phyloP scores from a whole-genome alignment of 2,113 vertebrate genomes.

The Campylomormyrus tamandua region DNA sequence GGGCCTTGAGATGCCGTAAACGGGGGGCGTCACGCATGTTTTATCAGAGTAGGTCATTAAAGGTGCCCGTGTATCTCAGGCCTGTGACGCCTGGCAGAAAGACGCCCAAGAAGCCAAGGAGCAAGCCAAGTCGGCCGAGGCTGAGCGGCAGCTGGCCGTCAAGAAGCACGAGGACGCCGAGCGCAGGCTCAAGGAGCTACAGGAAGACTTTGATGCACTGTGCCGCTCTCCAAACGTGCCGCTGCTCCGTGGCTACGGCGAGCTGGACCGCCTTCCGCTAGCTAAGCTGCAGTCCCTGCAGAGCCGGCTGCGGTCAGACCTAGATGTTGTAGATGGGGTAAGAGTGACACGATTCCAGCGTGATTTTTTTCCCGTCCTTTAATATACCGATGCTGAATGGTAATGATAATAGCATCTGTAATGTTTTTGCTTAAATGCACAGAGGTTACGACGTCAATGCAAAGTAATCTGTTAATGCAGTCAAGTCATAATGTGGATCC shows the following conservation, averaged over 20 bases:
- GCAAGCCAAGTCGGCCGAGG: conserved; percentile 66
- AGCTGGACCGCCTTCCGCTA: conserved; percentile 70
- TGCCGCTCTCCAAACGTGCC: conserved; percentile 60
- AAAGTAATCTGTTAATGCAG: background rate
- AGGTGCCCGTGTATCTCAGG: conserved; percentile 46
- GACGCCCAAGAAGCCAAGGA: conserved; percentile 78
- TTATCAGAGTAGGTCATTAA: background rate
- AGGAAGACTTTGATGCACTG: conserved; percentile 67
- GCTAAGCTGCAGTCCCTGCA: conserved; percentile 79
- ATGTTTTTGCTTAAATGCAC: background rate
- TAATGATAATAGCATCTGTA: background rate
- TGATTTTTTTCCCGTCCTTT: background rate
- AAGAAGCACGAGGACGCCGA: conserved; percentile 76
- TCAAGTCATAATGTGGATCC: background rate
- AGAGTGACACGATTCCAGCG: conserved; percentile 41
- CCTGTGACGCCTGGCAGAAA: conserved; percentile 78
- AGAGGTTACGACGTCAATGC: background rate
- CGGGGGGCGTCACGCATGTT: background rate
- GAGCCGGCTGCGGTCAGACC: conserved; percentile 72
- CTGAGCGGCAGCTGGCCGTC: conserved; percentile 66
- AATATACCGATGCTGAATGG: background rate
- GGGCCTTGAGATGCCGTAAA: background rate
- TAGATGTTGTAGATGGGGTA: conserved; percentile 73
- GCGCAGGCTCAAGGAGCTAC: conserved; percentile 70
- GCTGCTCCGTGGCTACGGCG: conserved; percentile 63